phyloP scores from a whole-genome alignment of 92 coral and sea anemone genomes.

The Parazoanthus swiftii region DNA sequence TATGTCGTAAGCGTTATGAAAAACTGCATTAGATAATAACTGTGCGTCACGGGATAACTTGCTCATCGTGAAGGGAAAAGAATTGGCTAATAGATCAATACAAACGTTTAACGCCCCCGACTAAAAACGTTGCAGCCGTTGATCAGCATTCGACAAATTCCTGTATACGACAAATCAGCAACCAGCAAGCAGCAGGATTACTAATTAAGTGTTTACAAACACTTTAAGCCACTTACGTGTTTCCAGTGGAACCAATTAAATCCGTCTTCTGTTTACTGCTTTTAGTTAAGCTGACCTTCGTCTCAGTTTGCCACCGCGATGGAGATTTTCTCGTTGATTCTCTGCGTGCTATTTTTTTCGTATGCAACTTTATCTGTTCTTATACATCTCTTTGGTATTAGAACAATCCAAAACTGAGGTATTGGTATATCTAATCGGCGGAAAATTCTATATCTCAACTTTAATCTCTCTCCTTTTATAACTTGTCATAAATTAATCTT shows the following conservation, averaged over 20 bases:
- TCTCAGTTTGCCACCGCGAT: not conserved
- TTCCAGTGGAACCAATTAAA: not conserved
- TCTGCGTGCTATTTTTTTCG: not conserved
- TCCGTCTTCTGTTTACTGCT: not conserved
- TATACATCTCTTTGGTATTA: too few relatives aligned
- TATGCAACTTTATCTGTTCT: too few relatives aligned
- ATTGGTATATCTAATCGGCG: not conserved
- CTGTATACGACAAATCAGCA: not conserved
- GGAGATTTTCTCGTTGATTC: too few relatives aligned
- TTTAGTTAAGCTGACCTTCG: not conserved
- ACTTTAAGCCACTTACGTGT: not conserved
- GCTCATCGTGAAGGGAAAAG: not conserved
- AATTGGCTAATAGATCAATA: not conserved
- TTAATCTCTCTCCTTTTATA: not conserved
- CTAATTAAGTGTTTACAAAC: not conserved
- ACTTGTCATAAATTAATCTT: too few relatives aligned
- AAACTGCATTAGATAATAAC: not conserved
- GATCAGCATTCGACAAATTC: not conserved
- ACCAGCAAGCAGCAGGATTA: not conserved
- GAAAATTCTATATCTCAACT: not conserved
- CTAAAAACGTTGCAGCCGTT: not conserved
- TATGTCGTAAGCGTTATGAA: not conserved
- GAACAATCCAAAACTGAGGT: not conserved
- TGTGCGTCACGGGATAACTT: not conserved
- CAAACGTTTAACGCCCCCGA: too few relatives aligned